These are phyloP conservation scores for Anagrus nilaparvatae DNA, from an alignment of 1,140 invertebrate genomes.

Conservation along the genomic window DNA sequence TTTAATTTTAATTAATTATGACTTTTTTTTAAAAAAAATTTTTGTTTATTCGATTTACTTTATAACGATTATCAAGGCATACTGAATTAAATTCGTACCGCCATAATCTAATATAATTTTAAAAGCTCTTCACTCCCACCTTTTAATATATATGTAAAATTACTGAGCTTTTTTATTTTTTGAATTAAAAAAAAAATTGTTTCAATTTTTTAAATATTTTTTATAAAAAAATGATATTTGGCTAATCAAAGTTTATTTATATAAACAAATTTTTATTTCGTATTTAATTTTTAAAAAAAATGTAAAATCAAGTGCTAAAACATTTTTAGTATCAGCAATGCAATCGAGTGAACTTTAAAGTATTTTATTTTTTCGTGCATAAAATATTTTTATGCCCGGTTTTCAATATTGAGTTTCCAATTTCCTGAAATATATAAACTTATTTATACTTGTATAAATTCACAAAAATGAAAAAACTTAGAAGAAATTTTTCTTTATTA, in stretches of 20 bases:
- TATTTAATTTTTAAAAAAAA: slow-evolving; percentile 13
- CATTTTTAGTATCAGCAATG: too few relatives aligned
- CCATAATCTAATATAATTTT: slow-evolving; percentile 39
- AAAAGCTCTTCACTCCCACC: slow-evolving; percentile 27
- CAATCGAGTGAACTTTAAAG: too few relatives aligned
- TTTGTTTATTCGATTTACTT: background rate
- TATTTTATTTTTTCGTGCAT: too few relatives aligned
- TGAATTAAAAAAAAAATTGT: background rate
- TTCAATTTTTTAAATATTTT: background rate
- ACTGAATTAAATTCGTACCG: slow-evolving; percentile 35
- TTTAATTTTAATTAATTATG: background rate
- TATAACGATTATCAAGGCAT: slow-evolving; percentile 24
- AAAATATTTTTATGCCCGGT: too few relatives aligned
- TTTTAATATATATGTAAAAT: slow-evolving; percentile 8
- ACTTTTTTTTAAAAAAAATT: background rate
- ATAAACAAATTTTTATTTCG: slow-evolving; percentile 22
- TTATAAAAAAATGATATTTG: background rate
- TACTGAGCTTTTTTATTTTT: background rate
- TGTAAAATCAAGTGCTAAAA: too few relatives aligned
- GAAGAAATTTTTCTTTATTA: too few relatives aligned
- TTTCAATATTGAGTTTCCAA: too few relatives aligned
- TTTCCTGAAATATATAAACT: too few relatives aligned
- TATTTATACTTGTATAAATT: too few relatives aligned
- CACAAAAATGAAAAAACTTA: too few relatives aligned
- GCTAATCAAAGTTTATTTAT: background rate